phyloP scores from a whole-genome alignment of 2,113 vertebrate species.

The Paedocypris sp. region DNA sequence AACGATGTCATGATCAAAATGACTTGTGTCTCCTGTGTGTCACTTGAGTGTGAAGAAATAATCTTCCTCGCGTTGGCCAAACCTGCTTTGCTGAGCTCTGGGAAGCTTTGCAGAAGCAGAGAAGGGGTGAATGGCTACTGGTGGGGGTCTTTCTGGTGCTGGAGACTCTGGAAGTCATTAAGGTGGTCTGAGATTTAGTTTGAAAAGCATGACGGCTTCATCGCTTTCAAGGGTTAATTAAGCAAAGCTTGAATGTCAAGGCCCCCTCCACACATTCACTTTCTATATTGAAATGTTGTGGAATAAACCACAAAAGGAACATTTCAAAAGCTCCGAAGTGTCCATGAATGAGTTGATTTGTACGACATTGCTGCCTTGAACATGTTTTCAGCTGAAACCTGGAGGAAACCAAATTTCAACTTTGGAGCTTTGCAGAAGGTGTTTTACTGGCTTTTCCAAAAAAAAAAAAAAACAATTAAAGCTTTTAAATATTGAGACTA shows the following conservation, averaged over 20 bases:
- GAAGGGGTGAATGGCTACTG: neutral
- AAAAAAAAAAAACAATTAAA: too few relatives aligned
- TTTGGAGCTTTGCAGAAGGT: too few relatives aligned
- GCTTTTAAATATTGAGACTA: too few relatives aligned
- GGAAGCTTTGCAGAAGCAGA: neutral
- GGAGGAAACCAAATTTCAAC: too few relatives aligned
- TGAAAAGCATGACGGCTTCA: slow-evolving; percentile 30
- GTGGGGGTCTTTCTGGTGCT: neutral
- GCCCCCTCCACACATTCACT: neutral
- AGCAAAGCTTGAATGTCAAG: slow-evolving; percentile 15
- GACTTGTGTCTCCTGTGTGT: too few relatives aligned
- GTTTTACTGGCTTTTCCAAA: too few relatives aligned
- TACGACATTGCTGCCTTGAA: neutral
- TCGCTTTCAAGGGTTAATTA: slow-evolving; percentile 22
- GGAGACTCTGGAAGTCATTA: slow-evolving; percentile 35
- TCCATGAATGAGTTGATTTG: neutral
- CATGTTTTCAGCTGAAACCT: slow-evolving; percentile 4
- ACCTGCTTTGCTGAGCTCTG: too few relatives aligned
- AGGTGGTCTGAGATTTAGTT: slow-evolving; percentile 19
- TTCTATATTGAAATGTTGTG: neutral
- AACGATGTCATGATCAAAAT: too few relatives aligned
- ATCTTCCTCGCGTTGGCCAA: too few relatives aligned
- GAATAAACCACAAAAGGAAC: neutral
- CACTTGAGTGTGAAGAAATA: too few relatives aligned
- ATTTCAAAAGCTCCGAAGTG: neutral